Base-by-base conservation (phyloP, 2,113 vertebrate genomes). In the Vulpes ferrilata region DNA sequence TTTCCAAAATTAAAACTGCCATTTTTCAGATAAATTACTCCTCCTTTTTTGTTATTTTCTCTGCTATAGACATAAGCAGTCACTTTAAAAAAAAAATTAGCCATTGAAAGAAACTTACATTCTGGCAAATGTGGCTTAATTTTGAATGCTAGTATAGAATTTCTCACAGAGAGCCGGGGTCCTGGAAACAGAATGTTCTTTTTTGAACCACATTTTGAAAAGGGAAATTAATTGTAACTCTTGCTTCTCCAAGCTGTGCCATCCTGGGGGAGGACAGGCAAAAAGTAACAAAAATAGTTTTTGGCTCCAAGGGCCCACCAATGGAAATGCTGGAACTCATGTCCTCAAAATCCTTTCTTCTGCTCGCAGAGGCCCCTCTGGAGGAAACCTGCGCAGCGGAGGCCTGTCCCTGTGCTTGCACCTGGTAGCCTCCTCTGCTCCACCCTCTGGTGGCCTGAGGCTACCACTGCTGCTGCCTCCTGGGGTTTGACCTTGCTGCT, bases 51-150 rank as follows among this genome's bases (percentile, higher is more conserved):
- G 92, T 97, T 98, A 97, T 96, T 98, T 96, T 74, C 96, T 98
- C 95, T 97, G 97, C 80, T 84, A 78, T 94, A 92, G 98, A 98
- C 97, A 97, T 96, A 98, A 98, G 90, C 96, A 98, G 97, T 98
- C 90, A 97, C 95, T 98, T 98, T 17, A 57, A 57, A 57, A 94
- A 55, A 98, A 82, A 89, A 97, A 98, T 80, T 19, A 93, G 59
- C 60, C 84, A 59, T 97, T 96, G 97, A 98, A 97, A 97, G 95
- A 98, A 98, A 98, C 97, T 93, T 98, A 97, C 94, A 98, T 96
- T 98, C 97, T 98, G 97, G 97, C 96, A 97, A 98, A 97, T 76
- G 71, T 83, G 43, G 76, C 65, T 93, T 94, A 64, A 85, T 96
- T 97, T 96, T 84, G 90, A 97, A 82, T 55, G 78, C 64, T 71